Evolutionary conservation across 2,797 vertebrate species (phyloP), one percentile per base, ranked within the genome.

Genomic region (Gymnothorax reevesii): DNA sequence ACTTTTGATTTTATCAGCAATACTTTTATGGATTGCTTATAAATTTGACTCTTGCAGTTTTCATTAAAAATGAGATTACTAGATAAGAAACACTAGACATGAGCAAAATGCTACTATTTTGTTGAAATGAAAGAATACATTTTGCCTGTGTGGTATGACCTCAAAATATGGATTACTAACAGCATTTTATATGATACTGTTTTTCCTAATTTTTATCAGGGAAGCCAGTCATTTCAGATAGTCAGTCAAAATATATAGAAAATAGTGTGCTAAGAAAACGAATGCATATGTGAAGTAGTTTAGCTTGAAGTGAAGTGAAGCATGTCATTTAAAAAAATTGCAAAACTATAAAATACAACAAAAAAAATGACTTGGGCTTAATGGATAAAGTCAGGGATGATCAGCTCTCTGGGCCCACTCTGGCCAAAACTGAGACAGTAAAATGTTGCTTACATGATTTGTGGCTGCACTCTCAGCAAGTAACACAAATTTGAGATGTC

Each of bases 401-500:
- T 17, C 73, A 7, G 42, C 33, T 13, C 7, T 73, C 13, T 27
- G 25, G 27, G 69, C 27, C 73, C 27, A 13, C 33, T 49, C 73
- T 13, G 13, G 33, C 52, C 15, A 13, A 49, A 49, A 49, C 17
- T 49, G 33, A 77, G 73, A 42, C 52, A 7, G 73, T 49, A 20
- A 77, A 49, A 49, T 77, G 33, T 49, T 7, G 73, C 73, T 77
- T 13, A 77, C 42, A 33, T 7, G 52, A 52, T 55, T 52, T 80
- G 49, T 42, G 77, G 77, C 20, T 80, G 54, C 52, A n/a, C 52
- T 80, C 17, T 80, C 10, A 7, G 22, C 52, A 49, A 49, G 73
- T 77, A 77, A 13, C 73, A 77, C 4, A 49, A 77, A 73, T 77
- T 77, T 52, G 73, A 73, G 33, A 73, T 73, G 73, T 55, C 52